These are phyloP conservation scores for Plecturocebus donacophilus DNA, from an alignment of 2,113 vertebrate species.

Conservation along the genomic window DNA sequence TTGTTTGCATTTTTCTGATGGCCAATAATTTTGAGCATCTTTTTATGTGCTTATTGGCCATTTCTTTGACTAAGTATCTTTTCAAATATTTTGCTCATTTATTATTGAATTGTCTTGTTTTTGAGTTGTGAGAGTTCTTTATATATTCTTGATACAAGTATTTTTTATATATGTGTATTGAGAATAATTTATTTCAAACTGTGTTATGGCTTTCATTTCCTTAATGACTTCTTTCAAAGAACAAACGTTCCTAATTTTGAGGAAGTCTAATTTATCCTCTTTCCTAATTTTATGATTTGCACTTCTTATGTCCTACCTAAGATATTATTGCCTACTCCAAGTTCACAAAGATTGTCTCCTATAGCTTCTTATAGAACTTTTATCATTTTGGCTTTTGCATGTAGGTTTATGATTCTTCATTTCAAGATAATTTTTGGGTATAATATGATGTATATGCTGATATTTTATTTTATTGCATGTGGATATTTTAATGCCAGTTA, in stretches of 20 bases:
- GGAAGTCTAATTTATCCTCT: background rate
- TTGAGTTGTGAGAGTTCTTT: background rate
- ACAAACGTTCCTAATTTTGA: background rate
- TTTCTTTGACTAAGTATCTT: background rate
- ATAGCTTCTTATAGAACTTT: background rate
- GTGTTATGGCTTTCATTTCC: background rate
- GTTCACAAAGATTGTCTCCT: background rate
- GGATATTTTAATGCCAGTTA: no score
- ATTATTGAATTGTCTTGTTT: background rate
- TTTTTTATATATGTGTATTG: background rate
- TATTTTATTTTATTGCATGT: background rate
- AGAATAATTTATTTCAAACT: background rate
- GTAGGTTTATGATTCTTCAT: background rate
- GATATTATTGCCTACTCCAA: background rate
- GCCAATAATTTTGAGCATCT: background rate
- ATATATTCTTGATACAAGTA: background rate
- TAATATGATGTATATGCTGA: background rate
- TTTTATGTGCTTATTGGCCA: background rate
- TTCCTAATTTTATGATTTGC: background rate
- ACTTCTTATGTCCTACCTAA: background rate
- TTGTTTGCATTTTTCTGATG: background rate
- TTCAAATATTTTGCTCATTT: background rate
- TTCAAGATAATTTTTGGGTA: background rate
- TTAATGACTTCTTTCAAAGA: background rate
- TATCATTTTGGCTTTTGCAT: no score